Percentiles rank a stretch among this genome's conserved stretches.
These are phyloP conservation scores for Heliothis virescens DNA, from an alignment of 1,140 invertebrate genomes.

Conservation along the genomic window DNA sequence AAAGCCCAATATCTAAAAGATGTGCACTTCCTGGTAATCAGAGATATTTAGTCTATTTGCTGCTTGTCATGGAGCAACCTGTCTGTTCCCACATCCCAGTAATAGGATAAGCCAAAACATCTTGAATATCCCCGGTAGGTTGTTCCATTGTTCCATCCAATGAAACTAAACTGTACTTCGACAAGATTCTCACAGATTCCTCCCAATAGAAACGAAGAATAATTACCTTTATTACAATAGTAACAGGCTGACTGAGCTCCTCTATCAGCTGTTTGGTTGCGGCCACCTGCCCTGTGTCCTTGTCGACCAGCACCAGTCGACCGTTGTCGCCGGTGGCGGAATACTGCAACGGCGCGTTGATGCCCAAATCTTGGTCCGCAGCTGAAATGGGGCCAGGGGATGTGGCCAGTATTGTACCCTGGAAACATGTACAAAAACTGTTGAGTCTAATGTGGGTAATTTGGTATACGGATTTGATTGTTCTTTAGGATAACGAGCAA, in stretches of 20 bases:
- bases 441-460: background rate
- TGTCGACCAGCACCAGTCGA: conserved; percentile 77
- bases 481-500: no score
- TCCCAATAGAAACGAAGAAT: no score
- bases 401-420: conserved; percentile 88
- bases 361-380: conserved; percentile 93
- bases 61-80: no score
- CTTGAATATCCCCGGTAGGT: no score
- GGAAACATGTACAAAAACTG: background rate
- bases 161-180: no score
- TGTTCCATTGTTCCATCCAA: no score
- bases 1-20: background rate
- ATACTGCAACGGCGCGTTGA: conserved; percentile 92
- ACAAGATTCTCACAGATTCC: no score
- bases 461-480: background rate
- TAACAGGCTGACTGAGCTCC: conserved; percentile 89
- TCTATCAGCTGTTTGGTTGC: conserved; percentile 88
- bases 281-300: conserved; percentile 86
- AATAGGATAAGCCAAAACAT: no score
- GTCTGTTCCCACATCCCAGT: no score
- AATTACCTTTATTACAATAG: conserved; percentile 90
- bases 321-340: conserved; percentile 88
- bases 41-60: no score
- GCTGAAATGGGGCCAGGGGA: conserved; percentile 89
- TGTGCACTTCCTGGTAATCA: no score